Evolutionary conservation across 1,140 invertebrate genomes (phyloP), one percentile per base, ranked within the genome.

Genomic region (Bombus confusus): DNA sequence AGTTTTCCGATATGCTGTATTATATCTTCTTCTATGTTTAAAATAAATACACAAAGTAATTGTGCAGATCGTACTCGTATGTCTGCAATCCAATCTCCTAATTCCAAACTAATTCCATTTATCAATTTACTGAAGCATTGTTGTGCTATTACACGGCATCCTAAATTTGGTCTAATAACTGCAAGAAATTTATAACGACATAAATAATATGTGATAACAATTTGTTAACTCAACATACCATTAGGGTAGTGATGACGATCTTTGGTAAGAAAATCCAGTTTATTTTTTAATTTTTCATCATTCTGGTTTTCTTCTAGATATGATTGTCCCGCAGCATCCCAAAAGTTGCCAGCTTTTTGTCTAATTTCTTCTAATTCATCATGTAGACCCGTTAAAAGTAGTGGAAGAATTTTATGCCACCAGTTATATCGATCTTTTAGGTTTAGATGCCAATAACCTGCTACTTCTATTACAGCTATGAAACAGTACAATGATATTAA

Each of bases 401-500:
- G 90, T 0, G 98, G 98, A 47, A 98, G 94, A 1, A 98, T 94
- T 92, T 96, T 97, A 87, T 97, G 95, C 94, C 97, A 98, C 93
- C 96, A 98, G 12, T 97, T 98, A 92, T 98, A 98, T 86, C 97
- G 95, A 93, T 98, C 98, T 43, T 95, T 94, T 25, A 98, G 94
- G 41, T 97, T 94, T 31, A 97, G 86, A 39, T 98, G 91, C 97
- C 97, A 97, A 9, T 94, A 92, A 28, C 97, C 96, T 34, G 97
- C 96, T 52, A 97, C 96, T 92, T 96, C 94, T 8, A 96, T 95
- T 13, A 98, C 96, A 87, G 97, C 96, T 92, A 94, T 92, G 80
- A 88, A 86, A n/a, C 74, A 85, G 68, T 22, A 18, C 25, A 47
- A 78, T 52, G 47, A 52, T 52, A 52, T 52, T 52, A 8, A 57